These are phyloP conservation scores for Aporophyla nigra DNA, from an alignment of 2,888 invertebrate genomes.

Conservation along the genomic window DNA sequence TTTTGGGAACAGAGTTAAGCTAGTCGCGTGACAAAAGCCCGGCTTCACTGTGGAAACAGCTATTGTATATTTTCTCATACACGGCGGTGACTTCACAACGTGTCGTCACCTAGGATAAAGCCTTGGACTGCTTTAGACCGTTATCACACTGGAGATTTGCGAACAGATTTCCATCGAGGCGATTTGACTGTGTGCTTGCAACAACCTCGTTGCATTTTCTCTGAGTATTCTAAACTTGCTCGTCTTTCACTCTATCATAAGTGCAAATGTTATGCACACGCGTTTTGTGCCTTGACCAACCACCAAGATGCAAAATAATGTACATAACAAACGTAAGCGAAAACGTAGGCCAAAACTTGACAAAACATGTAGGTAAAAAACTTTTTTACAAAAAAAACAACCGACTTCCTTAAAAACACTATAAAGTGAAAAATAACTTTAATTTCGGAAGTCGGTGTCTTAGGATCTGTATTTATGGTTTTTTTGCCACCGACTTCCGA, in stretches of 20 bases:
- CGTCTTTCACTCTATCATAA: too few relatives aligned
- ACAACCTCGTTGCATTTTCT: background rate
- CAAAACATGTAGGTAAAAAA: too few relatives aligned
- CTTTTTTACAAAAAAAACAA: too few relatives aligned
- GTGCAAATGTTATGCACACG: background rate
- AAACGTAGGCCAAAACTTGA: too few relatives aligned
- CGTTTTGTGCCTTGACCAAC: background rate
- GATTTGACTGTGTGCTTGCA: background rate
- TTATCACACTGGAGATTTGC: background rate
- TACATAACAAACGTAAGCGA: too few relatives aligned
- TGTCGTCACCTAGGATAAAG: constrained; percentile 27
- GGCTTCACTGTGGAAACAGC: background rate
- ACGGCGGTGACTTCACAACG: constrained; percentile 12
- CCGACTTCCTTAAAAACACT: too few relatives aligned
- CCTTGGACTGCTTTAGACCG: background rate
- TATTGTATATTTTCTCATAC: constrained; percentile 39
- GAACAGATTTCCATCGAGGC: background rate
- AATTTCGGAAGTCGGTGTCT: too few relatives aligned
- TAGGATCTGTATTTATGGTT: too few relatives aligned
- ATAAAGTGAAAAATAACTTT: too few relatives aligned
- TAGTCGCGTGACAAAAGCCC: constrained; percentile 14
- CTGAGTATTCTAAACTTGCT: background rate
- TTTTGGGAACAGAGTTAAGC: too few relatives aligned
- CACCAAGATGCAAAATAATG: too few relatives aligned
- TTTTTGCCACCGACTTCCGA: too few relatives aligned